Base-by-base conservation (phyloP, 2,797 vertebrate genomes). In the Syngnathus rostellatus region DNA sequence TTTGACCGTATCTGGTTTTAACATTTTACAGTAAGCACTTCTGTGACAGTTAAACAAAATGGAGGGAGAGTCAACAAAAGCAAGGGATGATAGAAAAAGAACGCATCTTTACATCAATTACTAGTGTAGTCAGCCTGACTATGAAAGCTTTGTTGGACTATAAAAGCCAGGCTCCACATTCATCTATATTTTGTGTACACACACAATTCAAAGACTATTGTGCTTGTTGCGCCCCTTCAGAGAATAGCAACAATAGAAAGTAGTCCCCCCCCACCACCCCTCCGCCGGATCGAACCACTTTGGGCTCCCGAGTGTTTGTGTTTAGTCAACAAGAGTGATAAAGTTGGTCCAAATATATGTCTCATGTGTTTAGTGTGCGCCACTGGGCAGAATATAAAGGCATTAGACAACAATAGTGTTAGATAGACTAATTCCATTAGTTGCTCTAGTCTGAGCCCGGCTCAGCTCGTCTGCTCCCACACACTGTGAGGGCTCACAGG, bases 51-150 rank as follows among this genome's bases (percentile, higher is more conserved):
- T 17, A 17, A 38, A 38, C 12, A 53, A 38, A 31, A 58, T 58
- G 31, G 77, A 72, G 77, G 69, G 69, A 72, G 76, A 69, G 77
- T 64, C 79, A 41, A 89, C 86, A 87, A 89, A 82, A 81, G 84
- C 60, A 7, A 81, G 66, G 69, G 75, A 87, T 70, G 78, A 81
- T 77, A 72, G 70, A 71, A 74, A 81, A 61, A 79, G 79, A 81
- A 61, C 78, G 79, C 82, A 82, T 90, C 88, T 91, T 90, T 89
- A 87, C 90, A 91, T 91, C 90, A 90, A 92, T 91, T 90, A 90
- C 83, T 80, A 74, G 82, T 88, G 72, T 66, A 68, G 71, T 86
- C 67, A 37, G 41, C 5, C 16, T 84, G 81, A 92, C 90, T 91
- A 92, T 91, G n/a, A 77, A 83, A 64, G 83, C 82, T 88, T 91